Percentiles rank a stretch among this genome's conserved stretches.
Conservation (phyloP, 1,140 invertebrate genomes). For the Drosophila ironensis region DNA sequence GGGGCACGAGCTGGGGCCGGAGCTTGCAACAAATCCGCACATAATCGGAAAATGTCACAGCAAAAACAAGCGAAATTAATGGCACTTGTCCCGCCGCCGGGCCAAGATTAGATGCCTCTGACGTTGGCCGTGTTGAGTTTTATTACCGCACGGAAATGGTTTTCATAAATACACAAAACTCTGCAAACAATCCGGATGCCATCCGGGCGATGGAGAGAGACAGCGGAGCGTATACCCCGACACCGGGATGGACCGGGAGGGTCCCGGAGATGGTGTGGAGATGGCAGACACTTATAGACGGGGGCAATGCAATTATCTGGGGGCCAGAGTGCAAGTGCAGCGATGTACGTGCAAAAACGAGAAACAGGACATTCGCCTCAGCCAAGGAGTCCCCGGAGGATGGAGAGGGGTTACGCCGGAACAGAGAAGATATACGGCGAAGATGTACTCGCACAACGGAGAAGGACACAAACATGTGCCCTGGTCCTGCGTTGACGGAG, state of each 20-base stretch:
- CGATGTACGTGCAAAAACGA: conserved; percentile 58
- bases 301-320: conserved; percentile 73
- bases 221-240: background rate
- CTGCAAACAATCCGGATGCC: conserved; percentile 3
- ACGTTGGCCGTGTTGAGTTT: conserved; percentile 72
- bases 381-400: conserved; percentile 4
- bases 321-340: conserved; percentile 51
- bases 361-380: conserved; percentile 68
- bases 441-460: conserved; percentile 2
- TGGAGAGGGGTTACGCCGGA: background rate
- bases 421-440: conserved; percentile 5
- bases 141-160: conserved; percentile 74
- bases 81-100: conserved; percentile 62
- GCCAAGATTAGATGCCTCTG: conserved; percentile 69
- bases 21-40: conserved; percentile 62
- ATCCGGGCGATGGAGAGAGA: background rate
- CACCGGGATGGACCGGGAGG: background rate
- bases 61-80: conserved; percentile 72
- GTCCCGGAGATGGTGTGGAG: background rate
- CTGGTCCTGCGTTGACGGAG: conserved; percentile 38
- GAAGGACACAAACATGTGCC: conserved; percentile 47
- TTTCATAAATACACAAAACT: conserved; percentile 73
- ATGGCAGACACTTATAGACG: conserved; percentile 15
- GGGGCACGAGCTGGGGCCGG: background rate
- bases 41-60: conserved; percentile 79